Evolutionary conservation across 2,888 invertebrate species (phyloP).

Genomic region (Rhodophaea formosa): DNA sequence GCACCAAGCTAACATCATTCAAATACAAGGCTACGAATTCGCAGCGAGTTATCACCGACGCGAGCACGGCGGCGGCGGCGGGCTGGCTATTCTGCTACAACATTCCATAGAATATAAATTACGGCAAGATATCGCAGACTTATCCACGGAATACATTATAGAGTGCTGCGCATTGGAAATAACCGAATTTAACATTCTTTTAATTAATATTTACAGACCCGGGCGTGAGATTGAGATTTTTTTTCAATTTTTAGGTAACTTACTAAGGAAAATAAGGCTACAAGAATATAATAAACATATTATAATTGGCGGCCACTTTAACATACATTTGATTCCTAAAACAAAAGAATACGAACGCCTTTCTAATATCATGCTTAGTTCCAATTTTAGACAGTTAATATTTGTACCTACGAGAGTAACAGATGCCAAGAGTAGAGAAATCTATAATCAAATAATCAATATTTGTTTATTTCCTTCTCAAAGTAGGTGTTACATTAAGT

Average conservation of each 20-base stretch:
- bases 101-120: neutral
- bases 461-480: too few species aligned
- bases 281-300: neutral
- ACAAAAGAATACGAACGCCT: neutral
- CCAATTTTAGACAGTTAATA: neutral
- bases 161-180: neutral
- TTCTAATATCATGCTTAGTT: neutral
- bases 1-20: neutral
- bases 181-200: neutral
- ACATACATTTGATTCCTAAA: neutral
- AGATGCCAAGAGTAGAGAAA: too few species aligned
- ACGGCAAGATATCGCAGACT: neutral
- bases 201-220: neutral
- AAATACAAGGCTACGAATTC: neutral
- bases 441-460: too few species aligned
- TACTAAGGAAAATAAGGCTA: neutral
- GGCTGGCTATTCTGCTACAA: neutral
- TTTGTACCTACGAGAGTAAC: neutral
- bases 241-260: neutral
- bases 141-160: neutral
- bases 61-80: neutral
- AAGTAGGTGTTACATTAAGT: too few species aligned
- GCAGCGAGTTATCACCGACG: neutral
- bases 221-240: neutral
- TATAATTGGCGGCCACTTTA: too few species aligned